These are phyloP conservation scores for Seriola dumerili DNA, from an alignment of 2,113 vertebrate species.

Conservation along the genomic window DNA sequence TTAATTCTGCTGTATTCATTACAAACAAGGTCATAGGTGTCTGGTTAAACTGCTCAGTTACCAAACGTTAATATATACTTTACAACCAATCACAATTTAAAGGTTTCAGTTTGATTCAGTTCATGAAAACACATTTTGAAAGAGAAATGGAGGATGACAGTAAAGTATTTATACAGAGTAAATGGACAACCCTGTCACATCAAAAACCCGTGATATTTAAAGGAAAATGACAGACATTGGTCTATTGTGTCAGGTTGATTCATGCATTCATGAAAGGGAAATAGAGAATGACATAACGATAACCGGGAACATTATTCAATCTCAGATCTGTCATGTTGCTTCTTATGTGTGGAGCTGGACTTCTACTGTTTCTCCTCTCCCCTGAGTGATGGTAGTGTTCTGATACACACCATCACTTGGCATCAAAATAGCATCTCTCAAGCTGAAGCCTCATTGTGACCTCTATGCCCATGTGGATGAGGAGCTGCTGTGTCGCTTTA, in stretches of 20 bases:
- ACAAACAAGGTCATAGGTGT: not conserved
- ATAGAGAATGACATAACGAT: not conserved
- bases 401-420: not conserved
- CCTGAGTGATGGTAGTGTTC: not conserved
- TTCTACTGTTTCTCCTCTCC: not conserved
- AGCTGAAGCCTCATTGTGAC: not conserved
- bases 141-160: not conserved
- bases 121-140: not conserved
- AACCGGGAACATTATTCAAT: not conserved
- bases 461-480: constrained; percentile 14
- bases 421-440: constrained; percentile 29
- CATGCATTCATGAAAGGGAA: not conserved
- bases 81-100: not conserved
- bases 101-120: no score
- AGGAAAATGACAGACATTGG: not conserved
- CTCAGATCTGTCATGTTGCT: not conserved
- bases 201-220: not conserved
- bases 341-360: not conserved
- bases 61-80: not conserved
- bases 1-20: not conserved
- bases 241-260: not conserved
- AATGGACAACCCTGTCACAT: not conserved
- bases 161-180: not conserved
- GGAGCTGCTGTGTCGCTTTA: constrained; percentile 1
- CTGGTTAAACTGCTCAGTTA: not conserved